Evolutionary conservation across 1,140 invertebrate genomes (phyloP).

Genomic region (Macrotrachela quadricornifera): DNA sequence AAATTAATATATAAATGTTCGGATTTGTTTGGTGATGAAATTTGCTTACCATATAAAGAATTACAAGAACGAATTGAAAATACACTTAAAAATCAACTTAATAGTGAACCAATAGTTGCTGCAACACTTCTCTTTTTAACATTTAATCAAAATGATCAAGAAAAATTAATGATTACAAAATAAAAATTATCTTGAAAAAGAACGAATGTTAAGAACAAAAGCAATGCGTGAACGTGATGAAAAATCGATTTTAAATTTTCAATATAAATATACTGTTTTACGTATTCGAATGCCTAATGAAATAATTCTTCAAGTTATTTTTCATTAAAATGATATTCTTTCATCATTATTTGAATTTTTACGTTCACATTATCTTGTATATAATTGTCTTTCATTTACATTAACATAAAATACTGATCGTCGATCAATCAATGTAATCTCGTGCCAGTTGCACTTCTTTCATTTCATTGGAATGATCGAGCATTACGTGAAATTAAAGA

Average conservation of each 20-base stretch:
- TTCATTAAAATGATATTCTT: background rate
- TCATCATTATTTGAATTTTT: no score
- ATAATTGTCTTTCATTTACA: no score
- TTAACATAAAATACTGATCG: no score
- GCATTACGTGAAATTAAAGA: no score
- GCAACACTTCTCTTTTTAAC: constrained; percentile 46
- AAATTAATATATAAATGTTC: no score
- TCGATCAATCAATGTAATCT: no score
- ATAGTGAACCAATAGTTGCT: constrained; percentile 30
- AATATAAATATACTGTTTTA: constrained; percentile 59
- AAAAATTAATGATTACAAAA: constrained; percentile 62
- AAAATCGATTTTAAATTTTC: constrained; percentile 44
- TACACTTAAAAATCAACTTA: constrained; percentile 59
- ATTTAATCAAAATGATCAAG: constrained; percentile 49
- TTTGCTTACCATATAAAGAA: constrained; percentile 35
- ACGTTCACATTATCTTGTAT: no score
- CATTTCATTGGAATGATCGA: no score
- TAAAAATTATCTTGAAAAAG: constrained; percentile 47
- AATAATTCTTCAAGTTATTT: constrained; percentile 45
- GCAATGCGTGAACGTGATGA: constrained; percentile 74
- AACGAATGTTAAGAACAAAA: constrained; percentile 61
- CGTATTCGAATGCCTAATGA: constrained; percentile 66
- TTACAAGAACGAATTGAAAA: constrained; percentile 60
- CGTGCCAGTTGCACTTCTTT: no score
- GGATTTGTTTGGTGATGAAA: background rate